Base-by-base conservation (phyloP, 2,888 invertebrate genomes). In the Masnerella sp. region DNA sequence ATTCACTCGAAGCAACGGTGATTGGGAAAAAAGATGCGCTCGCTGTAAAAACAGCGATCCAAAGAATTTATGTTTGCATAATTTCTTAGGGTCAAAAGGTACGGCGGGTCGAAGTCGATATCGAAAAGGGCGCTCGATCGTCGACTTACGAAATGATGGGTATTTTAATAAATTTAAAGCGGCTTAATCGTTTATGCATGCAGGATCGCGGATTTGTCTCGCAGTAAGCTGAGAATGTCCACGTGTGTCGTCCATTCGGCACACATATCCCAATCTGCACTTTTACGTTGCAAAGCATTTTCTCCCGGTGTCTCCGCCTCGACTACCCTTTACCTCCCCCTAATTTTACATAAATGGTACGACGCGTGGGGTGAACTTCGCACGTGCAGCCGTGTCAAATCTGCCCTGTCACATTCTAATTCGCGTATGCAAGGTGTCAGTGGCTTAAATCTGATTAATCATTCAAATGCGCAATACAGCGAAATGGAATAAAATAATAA, bases 161-260 rank as follows among this genome's bases (percentile, higher is more conserved):
- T 80, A 80, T 85, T 86, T 87, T 86, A 85, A 86, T 87, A 87
- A 86, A 86, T 87, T 84, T 85, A 83, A 81, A 83, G 82, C 84
- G 80, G 84, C 83, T 85, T 80, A 80, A 86, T 85, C 83, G 83
- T 81, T 86, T 86, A 86, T 86, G 87, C 87, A 87, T 86, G 85
- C 85, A 84, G 84, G 82, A 83, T 85, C 85, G 82, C 80, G 85
- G 87, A 87, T 87, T 87, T 87, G 87, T 85, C 86, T 81, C 86
- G 86, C 70, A 77, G 84, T 86, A 86, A 86, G 85, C 86, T 86
- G 86, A 86, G 86, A 87, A 86, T 85, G 86, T 86, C 87, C 87
- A 87, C 86, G 86, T 86, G 87, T 80, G 77, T 58, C 64, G 73
- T 75, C 75, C 73, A 69, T 54, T 75, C 72, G 61, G 69, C 54